phyloP scores from a whole-genome alignment of 2,888 invertebrate genomes.

The Glyphotaelius pellucidus region DNA sequence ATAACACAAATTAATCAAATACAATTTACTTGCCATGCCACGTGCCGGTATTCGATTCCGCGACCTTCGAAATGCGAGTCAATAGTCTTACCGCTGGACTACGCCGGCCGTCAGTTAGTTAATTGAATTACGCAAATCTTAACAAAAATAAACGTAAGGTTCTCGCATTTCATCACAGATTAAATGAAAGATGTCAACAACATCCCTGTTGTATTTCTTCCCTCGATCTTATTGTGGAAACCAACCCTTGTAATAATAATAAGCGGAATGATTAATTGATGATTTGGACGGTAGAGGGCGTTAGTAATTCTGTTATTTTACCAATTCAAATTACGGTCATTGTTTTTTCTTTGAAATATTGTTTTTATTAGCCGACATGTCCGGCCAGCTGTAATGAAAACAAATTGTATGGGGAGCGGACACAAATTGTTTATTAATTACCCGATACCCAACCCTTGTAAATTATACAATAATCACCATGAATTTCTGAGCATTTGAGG shows the following conservation, averaged over 20 bases:
- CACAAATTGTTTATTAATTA: conserved; percentile 22
- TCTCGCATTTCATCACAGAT: not conserved
- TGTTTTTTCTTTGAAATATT: conserved; percentile 9
- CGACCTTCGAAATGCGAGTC: no score
- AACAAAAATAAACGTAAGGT: not conserved
- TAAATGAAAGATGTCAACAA: not conserved
- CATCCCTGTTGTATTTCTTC: not conserved
- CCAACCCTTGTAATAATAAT: not conserved
- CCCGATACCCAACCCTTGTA: conserved; percentile 9
- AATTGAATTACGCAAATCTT: not conserved
- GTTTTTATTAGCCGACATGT: conserved; percentile 5
- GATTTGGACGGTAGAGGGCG: not conserved
- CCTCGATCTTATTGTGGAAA: not conserved
- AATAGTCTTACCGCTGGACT: no score
- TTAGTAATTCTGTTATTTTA: conserved; percentile 2
- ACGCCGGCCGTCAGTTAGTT: no score
- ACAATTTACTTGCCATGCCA: no score
- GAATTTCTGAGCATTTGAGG: not conserved
- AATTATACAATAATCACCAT: conserved; percentile 7
- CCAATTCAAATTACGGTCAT: conserved; percentile 2
- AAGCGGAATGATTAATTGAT: conserved; percentile 5
- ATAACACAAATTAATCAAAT: no score
- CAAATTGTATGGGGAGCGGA: not conserved
- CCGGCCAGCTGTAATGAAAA: conserved; percentile 14
- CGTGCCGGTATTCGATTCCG: no score